These are phyloP conservation scores for Eulithis prunata DNA, from an alignment of 2,888 invertebrate genomes.

Conservation along the genomic window DNA sequence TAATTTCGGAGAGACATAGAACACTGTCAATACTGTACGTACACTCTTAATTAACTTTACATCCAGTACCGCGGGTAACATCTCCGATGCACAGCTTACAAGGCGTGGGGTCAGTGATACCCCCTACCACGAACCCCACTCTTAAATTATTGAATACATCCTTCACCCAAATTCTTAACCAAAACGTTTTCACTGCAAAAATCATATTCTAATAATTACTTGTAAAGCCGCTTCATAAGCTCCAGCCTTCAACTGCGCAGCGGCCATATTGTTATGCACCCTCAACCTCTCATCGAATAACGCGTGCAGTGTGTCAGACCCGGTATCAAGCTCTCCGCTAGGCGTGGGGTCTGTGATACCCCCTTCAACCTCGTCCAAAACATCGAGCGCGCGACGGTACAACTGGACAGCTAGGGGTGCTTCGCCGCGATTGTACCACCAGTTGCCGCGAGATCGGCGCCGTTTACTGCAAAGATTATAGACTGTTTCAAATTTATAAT, in stretches of 20 bases:
- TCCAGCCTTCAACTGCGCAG: constrained; percentile 94
- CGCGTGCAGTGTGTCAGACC: constrained; percentile 61
- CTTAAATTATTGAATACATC: no score
- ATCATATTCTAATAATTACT: constrained; percentile 55
- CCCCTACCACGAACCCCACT: no score
- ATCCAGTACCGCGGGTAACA: no score
- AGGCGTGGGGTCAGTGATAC: no score
- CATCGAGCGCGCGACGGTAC: constrained; percentile 93
- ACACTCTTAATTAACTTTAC: no score
- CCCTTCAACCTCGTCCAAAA: constrained; percentile 89
- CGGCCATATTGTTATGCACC: constrained; percentile 96
- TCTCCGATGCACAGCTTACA: no score
- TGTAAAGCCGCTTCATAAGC: constrained; percentile 93
- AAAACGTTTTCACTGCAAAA: background rate
- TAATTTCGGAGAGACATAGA: no score
- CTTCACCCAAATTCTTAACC: no score
- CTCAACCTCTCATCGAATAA: constrained; percentile 92
- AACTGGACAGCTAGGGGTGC: constrained; percentile 92
- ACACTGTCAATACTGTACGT: no score
- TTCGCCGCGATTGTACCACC: constrained; percentile 94
- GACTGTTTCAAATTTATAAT: no score
- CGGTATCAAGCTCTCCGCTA: constrained; percentile 69
- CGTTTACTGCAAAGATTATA: constrained; percentile 54
- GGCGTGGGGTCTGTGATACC: constrained; percentile 84
- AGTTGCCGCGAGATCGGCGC: constrained; percentile 93